Conservation (phyloP, 2,113 vertebrate species). For the Pardalotus punctatus region DNA sequence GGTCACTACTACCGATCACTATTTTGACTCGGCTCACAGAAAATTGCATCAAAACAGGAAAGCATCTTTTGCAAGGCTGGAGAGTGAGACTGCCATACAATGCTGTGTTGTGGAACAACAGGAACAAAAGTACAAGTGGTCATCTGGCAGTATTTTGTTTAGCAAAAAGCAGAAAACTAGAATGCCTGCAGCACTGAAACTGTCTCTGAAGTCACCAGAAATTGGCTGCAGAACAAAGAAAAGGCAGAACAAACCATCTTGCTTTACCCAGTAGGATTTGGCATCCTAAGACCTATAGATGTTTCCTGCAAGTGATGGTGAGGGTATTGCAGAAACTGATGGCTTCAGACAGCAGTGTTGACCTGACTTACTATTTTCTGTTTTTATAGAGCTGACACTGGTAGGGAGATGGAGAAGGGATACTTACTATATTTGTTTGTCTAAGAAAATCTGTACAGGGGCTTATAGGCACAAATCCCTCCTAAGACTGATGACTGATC, state of each 20-base stretch:
- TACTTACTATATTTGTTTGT: neutral
- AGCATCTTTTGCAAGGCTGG: neutral
- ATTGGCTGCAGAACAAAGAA: neutral
- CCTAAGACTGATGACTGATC: neutral
- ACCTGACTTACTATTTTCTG: neutral
- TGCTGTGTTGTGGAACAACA: neutral
- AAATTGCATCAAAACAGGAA: neutral
- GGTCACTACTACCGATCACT: neutral
- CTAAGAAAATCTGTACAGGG: neutral
- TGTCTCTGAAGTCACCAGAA: neutral
- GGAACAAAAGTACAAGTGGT: neutral
- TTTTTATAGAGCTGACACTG: neutral
- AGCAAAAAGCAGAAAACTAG: neutral
- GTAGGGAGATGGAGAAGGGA: neutral
- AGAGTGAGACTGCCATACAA: neutral
- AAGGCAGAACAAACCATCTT: neutral
- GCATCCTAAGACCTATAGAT: neutral
- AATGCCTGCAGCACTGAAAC: neutral
- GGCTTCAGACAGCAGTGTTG: neutral
- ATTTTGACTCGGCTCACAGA: neutral
- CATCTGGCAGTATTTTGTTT: neutral
- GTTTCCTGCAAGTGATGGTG: neutral
- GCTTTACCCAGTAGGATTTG: neutral
- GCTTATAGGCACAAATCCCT: neutral
- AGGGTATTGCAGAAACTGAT: neutral